Evolutionary conservation across 37 sponge, comb jelly and placozoan genomes (phyloP).

Genomic region (Haliclona indistincta): DNA sequence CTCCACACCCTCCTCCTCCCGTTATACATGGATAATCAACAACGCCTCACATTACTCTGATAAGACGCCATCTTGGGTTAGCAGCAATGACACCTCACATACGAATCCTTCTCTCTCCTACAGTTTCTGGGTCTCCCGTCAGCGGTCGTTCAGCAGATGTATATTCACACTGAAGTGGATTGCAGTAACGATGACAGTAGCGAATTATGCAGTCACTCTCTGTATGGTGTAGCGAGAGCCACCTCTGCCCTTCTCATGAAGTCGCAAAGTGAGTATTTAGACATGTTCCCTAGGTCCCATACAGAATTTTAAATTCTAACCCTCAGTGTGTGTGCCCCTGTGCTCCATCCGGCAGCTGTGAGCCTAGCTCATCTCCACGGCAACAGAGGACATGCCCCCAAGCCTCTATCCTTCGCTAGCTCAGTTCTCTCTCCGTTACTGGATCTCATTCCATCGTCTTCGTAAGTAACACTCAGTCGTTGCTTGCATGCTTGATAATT

Average conservation of each 20-base stretch:
- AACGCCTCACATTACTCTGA: conserved; percentile 42
- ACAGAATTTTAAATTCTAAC: too few species aligned
- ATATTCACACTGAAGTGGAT: conserved; percentile 37
- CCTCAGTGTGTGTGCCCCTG: conserved; percentile 21
- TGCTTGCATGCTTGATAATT: neutral
- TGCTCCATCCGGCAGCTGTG: conserved; percentile 44
- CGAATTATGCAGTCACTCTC: conserved; percentile 38
- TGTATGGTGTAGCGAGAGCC: conserved; percentile 26
- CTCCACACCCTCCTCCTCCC: too few species aligned
- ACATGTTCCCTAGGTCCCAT: too few species aligned
- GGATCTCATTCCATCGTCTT: conserved; percentile 34
- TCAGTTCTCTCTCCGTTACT: conserved; percentile 52
- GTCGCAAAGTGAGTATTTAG: too few species aligned
- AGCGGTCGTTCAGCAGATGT: conserved; percentile 66
- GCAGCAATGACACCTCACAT: neutral
- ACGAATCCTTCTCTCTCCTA: neutral
- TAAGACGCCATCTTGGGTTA: conserved; percentile 59
- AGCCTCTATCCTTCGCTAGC: neutral
- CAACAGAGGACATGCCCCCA: neutral
- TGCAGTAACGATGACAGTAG: conserved; percentile 15
- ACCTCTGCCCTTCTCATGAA: conserved; percentile 30
- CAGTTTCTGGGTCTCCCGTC: conserved; percentile 76
- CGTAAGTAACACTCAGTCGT: neutral
- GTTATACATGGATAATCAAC: conserved; percentile 64
- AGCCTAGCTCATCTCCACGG: neutral